Evolutionary conservation across 2,888 invertebrate species (phyloP), one percentile per base, ranked within the genome.

Genomic region (Homarus gammarus): DNA sequence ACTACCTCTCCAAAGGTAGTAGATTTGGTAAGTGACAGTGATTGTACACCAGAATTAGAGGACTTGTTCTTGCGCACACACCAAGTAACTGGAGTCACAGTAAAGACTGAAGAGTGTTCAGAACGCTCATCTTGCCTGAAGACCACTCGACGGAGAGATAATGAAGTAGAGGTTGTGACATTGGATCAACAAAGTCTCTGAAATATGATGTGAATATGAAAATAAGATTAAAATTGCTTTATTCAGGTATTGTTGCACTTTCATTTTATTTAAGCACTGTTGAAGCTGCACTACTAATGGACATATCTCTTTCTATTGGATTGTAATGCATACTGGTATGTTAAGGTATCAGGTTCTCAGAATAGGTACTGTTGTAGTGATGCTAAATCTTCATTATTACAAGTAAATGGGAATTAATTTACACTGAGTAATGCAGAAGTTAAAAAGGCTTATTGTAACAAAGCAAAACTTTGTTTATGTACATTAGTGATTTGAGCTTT

Each of bases 101-200:
- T 82, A n/a, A 78, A 84, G 40, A 77, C 83, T 8, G 87, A 79
- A 38, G 85, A 85, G 38, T 85, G 79, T n/a, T 72, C 86, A 1
- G 87, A 78, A 18, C 87, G 91, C 31, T 90, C 90, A 10, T 88
- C 91, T 36, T 91, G 91, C 83, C 79, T 91, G 38, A 91, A 90
- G 79, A 91, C 90, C 22, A 90, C 90, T 15, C 44, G 91, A 38
- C 81, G 90, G 8, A 88, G 87, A 38, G 87, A 87, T 49, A 90
- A 91, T 78, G 88, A 88, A 38, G 87, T 91, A 36, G 90, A 91
- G 78, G 91, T 91, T 38, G 85, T 91, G 33, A 87, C 91, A 6
- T 40, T 91, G 31, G 91, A 91, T 51, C 90, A 91, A 22, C 87
- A 90, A 61, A 79, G 61, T 64, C 87, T 90, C 72, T 90, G 87